Conservation (phyloP, 2,797 vertebrate genomes). For the Lutjanus argentimaculatus region DNA sequence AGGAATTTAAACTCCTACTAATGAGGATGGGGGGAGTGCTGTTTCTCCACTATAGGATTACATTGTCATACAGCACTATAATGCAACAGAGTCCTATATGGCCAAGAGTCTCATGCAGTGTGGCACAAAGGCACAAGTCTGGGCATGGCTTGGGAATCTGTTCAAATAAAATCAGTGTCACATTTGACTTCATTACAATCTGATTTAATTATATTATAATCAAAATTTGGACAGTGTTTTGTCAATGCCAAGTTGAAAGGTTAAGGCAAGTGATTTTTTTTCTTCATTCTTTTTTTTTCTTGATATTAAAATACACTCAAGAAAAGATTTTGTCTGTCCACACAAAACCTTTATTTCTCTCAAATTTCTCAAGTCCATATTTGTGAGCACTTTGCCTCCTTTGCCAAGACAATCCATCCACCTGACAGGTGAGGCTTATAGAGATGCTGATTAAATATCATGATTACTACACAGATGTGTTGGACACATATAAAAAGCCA, state of each 20-base stretch:
- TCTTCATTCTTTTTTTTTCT: background rate
- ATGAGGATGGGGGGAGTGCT: slow-evolving; percentile 79
- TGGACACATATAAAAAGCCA: too few species aligned
- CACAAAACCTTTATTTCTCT: too few species aligned
- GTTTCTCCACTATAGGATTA: slow-evolving; percentile 78
- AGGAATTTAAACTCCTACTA: slow-evolving; percentile 83
- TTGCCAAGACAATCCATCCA: too few species aligned
- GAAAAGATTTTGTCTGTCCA: too few species aligned
- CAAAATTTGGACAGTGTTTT: background rate
- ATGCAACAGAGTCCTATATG: slow-evolving; percentile 60
- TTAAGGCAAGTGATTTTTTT: slow-evolving; percentile 16
- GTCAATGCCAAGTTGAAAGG: slow-evolving; percentile 9
- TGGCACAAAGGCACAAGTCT: slow-evolving; percentile 9
- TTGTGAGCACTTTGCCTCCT: too few species aligned
- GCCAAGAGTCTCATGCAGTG: slow-evolving; percentile 13
- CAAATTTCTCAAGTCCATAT: too few species aligned
- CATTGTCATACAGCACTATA: slow-evolving; percentile 76
- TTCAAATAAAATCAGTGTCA: slow-evolving; percentile 9
- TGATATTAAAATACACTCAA: background rate
- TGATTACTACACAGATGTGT: too few species aligned
- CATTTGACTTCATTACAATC: background rate
- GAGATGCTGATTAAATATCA: too few species aligned
- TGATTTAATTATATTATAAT: slow-evolving; percentile 21
- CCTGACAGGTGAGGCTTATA: too few species aligned
- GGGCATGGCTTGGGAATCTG: background rate